Evolutionary conservation across 2,113 vertebrate species (phyloP).

Genomic region (Trematomus loennbergii): DNA sequence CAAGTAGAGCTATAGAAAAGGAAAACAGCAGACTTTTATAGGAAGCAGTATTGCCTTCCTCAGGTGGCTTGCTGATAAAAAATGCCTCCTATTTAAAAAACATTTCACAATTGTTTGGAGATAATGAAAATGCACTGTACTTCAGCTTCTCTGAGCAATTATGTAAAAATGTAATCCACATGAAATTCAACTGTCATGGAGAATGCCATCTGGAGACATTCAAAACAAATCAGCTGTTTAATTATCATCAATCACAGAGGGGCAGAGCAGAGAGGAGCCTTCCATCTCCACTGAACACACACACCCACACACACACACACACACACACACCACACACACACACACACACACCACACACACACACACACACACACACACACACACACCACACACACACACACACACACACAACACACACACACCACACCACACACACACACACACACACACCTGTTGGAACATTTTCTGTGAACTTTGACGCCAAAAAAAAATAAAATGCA

Average conservation of each 20-base stretch:
- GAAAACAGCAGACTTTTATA: constrained; percentile 10
- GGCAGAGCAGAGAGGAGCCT: background rate
- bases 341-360: background rate
- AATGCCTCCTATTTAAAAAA: background rate
- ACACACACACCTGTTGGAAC: too few relatives aligned
- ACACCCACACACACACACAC: too few relatives aligned
- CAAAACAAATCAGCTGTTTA: constrained; percentile 14
- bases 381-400: too few relatives aligned
- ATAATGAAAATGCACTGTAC: background rate
- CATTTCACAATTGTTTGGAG: constrained; percentile 2
- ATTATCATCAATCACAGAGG: background rate
- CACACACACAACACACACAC: too few relatives aligned
- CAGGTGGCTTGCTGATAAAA: background rate
- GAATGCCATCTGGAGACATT: constrained; percentile 1
- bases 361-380: background rate
- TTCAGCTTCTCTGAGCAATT: constrained; percentile 7
- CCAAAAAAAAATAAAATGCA: too few relatives aligned
- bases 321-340: background rate
- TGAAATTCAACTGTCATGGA: background rate
- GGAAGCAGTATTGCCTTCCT: background rate
- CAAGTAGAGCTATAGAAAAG: constrained; percentile 5
- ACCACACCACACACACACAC: too few relatives aligned
- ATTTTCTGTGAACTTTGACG: too few relatives aligned
- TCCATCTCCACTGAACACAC: background rate
- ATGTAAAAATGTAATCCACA: constrained; percentile 2